These are phyloP conservation scores for Brassicogethes aeneus DNA, from an alignment of 2,888 invertebrate genomes.

Conservation along the genomic window DNA sequence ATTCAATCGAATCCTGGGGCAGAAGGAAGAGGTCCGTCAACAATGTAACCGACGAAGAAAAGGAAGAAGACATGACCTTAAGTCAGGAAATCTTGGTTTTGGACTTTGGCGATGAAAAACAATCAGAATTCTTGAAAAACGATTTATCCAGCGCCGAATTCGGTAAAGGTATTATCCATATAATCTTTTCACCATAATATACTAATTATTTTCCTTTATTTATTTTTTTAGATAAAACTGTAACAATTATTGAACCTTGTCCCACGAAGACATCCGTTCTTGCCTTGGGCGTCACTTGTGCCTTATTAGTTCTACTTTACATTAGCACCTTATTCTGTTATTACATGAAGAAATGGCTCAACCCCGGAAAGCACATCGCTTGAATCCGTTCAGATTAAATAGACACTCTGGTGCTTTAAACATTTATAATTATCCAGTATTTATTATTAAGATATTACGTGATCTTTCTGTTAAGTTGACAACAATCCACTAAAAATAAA, in stretches of 20 bases:
- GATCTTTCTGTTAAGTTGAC: constrained; percentile 30
- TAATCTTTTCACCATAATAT: neutral
- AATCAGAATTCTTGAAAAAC: constrained; percentile 69
- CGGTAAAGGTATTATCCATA: constrained; percentile 59
- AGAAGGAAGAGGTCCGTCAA: constrained; percentile 70
- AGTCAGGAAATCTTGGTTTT: constrained; percentile 90
- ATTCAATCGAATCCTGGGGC: constrained; percentile 86
- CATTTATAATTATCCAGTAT: constrained; percentile 8
- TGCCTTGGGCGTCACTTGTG: constrained; percentile 83
- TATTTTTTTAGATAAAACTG: constrained; percentile 65
- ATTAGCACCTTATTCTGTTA: constrained; percentile 88
- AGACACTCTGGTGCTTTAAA: constrained; percentile 21
- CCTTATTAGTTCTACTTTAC: constrained; percentile 79
- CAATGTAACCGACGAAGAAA: constrained; percentile 54
- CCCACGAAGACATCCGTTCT: constrained; percentile 88
- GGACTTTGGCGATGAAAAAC: constrained; percentile 86
- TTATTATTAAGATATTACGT: constrained; percentile 12
- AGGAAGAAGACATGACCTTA: constrained; percentile 81
- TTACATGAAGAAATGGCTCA: constrained; percentile 87
- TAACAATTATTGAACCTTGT: constrained; percentile 84
- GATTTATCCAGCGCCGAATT: constrained; percentile 69
- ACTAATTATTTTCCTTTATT: constrained; percentile 2
- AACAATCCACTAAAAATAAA: constrained; percentile 7
- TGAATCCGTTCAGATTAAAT: constrained; percentile 32
- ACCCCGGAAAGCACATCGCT: constrained; percentile 73